phyloP scores from a whole-genome alignment of 2,888 invertebrate genomes.

The Tenthredo mesomela region DNA sequence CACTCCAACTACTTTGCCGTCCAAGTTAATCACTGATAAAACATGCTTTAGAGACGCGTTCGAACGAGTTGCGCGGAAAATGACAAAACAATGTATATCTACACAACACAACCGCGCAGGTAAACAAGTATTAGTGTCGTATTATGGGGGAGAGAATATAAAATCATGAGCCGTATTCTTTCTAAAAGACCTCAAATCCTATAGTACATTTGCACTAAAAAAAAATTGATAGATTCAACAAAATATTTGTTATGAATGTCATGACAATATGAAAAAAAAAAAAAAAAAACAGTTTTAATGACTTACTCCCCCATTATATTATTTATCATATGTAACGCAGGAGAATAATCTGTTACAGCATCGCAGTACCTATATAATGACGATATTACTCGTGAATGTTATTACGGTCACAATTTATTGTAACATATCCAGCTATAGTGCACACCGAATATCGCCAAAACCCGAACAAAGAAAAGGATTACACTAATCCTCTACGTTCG shows the following conservation, averaged over 20 bases:
- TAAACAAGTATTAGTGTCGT: neutral
- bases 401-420: neutral
- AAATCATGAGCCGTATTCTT: neutral
- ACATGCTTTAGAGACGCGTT: constrained; percentile 1
- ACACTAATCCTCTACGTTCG: too few relatives aligned
- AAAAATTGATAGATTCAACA: too few relatives aligned
- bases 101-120: constrained; percentile 24
- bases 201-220: neutral
- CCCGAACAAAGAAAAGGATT: too few relatives aligned
- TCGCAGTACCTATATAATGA: neutral
- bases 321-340: neutral
- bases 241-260: too few relatives aligned
- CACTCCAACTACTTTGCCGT: neutral
- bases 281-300: too few relatives aligned
- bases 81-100: constrained; percentile 13
- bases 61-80: neutral
- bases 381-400: neutral
- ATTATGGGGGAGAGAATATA: neutral
- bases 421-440: too few relatives aligned
- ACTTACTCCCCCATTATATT: too few relatives aligned
- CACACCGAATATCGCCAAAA: too few relatives aligned
- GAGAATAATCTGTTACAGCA: constrained; percentile 7
- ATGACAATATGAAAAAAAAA: too few relatives aligned
- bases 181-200: neutral
- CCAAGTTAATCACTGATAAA: constrained; percentile 20